phyloP scores from a whole-genome alignment of 2,888 invertebrate species.

The Sesia apiformis region DNA sequence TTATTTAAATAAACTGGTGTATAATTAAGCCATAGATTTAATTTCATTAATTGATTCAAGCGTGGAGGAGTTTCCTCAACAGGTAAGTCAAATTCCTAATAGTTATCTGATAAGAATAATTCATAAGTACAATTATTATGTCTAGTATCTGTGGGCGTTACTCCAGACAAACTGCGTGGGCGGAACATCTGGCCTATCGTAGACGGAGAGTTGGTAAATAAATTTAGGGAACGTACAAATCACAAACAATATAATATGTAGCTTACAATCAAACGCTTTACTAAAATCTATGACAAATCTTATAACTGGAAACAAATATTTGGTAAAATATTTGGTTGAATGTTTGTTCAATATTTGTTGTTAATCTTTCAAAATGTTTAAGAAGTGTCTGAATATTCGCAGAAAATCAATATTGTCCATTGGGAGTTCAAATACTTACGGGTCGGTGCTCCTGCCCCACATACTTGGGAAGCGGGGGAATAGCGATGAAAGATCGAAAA shows the following conservation, averaged over 20 bases:
- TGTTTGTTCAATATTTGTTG: too few relatives aligned
- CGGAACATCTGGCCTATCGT: slow-evolving; percentile 37
- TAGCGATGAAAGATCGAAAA: too few relatives aligned
- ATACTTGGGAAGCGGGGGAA: slow-evolving; percentile 11
- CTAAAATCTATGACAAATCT: neutral
- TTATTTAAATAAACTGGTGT: neutral
- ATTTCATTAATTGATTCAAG: neutral
- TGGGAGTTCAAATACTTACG: slow-evolving; percentile 25
- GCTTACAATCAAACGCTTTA: neutral
- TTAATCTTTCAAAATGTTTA: too few relatives aligned
- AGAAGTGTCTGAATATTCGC: neutral
- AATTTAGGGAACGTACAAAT: slow-evolving; percentile 8
- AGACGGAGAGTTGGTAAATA: slow-evolving; percentile 39
- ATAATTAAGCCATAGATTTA: neutral
- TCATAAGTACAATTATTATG: slow-evolving; percentile 22
- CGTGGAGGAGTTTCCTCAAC: slow-evolving; percentile 28
- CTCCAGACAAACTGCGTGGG: slow-evolving; percentile 56
- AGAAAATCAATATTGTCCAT: slow-evolving; percentile 48
- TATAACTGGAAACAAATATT: too few relatives aligned
- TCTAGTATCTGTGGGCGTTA: slow-evolving; percentile 45
- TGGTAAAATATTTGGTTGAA: too few relatives aligned
- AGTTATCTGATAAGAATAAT: slow-evolving; percentile 17
- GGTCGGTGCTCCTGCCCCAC: slow-evolving; percentile 40
- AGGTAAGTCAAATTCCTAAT: slow-evolving; percentile 46
- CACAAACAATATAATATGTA: neutral